A percentile compares a stretch with the other conserved stretches of the same genome.
Evolutionary conservation across 1,140 invertebrate genomes (phyloP).

Genomic region (Microplitis demolitor): DNA sequence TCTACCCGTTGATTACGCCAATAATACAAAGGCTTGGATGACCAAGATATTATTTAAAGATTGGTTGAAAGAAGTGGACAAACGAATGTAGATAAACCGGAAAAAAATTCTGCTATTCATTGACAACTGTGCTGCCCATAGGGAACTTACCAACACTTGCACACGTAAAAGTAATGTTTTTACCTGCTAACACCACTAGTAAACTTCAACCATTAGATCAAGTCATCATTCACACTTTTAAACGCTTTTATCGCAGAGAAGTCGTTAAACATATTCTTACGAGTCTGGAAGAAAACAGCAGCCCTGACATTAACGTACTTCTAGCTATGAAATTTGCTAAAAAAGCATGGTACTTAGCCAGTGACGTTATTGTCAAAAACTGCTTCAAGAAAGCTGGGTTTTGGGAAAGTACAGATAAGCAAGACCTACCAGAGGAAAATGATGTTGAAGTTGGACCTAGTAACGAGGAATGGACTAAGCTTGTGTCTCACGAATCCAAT

Average conservation of each 20-base stretch:
- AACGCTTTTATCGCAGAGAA: slow-evolving; percentile 38
- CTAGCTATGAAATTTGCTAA: slow-evolving; percentile 36
- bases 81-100: slow-evolving; percentile 33
- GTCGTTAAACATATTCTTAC: slow-evolving; percentile 36
- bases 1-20: slow-evolving; percentile 52
- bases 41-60: slow-evolving; percentile 45
- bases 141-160: slow-evolving; percentile 29
- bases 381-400: slow-evolving; percentile 38
- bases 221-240: slow-evolving; percentile 55
- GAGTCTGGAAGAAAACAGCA: slow-evolving; percentile 41
- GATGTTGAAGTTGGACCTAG: slow-evolving; percentile 29
- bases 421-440: slow-evolving; percentile 28
- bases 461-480: slow-evolving; percentile 32
- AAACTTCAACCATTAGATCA: slow-evolving; percentile 60
- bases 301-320: slow-evolving; percentile 31
- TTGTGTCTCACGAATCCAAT: slow-evolving; percentile 20
- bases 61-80: slow-evolving; percentile 32
- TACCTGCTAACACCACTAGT: slow-evolving; percentile 59
- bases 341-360: slow-evolving; percentile 34
- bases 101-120: slow-evolving; percentile 36
- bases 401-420: slow-evolving; percentile 21
- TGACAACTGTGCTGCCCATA: slow-evolving; percentile 34
- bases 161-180: slow-evolving; percentile 55
- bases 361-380: slow-evolving; percentile 36
- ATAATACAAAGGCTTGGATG: slow-evolving; percentile 63